Evolutionary conservation across 2,113 vertebrate genomes (phyloP).

Genomic region (Podarcis raffonei): DNA sequence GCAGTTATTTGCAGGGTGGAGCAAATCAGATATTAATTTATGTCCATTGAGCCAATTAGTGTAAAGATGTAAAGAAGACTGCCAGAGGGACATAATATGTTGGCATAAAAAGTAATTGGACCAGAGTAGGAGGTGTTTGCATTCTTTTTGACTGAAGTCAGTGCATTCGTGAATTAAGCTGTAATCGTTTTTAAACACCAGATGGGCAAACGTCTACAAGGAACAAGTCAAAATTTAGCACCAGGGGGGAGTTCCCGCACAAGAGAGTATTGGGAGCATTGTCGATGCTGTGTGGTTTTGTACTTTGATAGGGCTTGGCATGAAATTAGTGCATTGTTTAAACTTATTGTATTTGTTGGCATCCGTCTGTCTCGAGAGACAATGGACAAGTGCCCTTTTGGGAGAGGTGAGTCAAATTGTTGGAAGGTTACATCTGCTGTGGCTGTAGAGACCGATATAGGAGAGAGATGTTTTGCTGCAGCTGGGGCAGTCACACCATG

Average conservation of each 20-base stretch:
- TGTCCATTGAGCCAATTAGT: slow-evolving; percentile 28
- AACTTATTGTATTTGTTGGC: no score
- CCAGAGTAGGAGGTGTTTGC: neutral
- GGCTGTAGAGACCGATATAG: no score
- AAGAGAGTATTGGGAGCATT: neutral
- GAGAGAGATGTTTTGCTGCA: no score
- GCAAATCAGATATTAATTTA: slow-evolving; percentile 65
- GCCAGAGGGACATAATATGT: neutral
- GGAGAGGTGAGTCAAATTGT: no score
- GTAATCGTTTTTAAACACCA: neutral
- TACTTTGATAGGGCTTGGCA: neutral
- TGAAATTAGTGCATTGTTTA: neutral
- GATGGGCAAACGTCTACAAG: neutral
- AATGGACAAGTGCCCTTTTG: no score
- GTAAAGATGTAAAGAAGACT: slow-evolving; percentile 14
- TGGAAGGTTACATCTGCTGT: no score
- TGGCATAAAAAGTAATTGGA: slow-evolving; percentile 4
- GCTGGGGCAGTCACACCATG: no score
- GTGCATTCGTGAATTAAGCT: neutral
- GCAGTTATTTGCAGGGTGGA: slow-evolving; percentile 49
- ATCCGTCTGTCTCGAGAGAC: no score
- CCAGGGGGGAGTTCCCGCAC: no score
- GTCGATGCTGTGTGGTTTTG: neutral
- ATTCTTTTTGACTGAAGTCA: slow-evolving; percentile 9
- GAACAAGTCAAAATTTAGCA: neutral